Conservation (phyloP, 2,797 vertebrate species). For the Lepidocolaptes lacrymiger region DNA sequence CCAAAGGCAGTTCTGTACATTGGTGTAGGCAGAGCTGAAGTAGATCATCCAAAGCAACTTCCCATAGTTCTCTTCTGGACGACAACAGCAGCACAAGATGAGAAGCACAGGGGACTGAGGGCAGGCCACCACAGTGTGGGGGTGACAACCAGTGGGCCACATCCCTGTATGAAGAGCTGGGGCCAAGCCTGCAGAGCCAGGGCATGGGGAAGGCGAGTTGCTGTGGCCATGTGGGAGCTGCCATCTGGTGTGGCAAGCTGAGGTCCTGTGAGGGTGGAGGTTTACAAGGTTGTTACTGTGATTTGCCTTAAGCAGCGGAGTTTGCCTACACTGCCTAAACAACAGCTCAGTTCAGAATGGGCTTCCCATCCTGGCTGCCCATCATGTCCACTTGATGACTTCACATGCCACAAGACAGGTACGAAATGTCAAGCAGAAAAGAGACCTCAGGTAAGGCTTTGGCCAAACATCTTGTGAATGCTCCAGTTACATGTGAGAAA, state of each 20-base stretch:
- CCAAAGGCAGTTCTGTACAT: not conserved
- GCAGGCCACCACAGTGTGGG: not conserved
- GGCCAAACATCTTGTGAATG: not conserved
- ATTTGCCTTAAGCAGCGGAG: not conserved
- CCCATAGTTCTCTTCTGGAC: not conserved
- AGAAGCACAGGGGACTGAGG: not conserved
- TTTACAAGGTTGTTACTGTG: not conserved
- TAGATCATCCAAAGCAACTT: not conserved
- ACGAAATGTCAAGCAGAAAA: not conserved
- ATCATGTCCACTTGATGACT: rapidly evolving
- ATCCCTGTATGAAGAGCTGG: rapidly evolving
- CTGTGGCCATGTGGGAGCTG: not conserved
- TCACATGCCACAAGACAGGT: not conserved
- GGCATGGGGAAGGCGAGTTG: not conserved
- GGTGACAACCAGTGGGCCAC: not conserved
- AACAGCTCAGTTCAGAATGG: not conserved
- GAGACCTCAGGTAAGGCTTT: not conserved
- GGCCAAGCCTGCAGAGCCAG: not conserved
- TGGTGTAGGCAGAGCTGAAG: not conserved
- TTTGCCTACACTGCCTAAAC: not conserved
- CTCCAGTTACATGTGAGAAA: rapidly evolving
- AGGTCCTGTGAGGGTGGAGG: not conserved
- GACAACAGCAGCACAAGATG: not conserved
- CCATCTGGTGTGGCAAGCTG: not conserved
- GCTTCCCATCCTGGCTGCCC: not conserved